Evolutionary conservation across 2,797 vertebrate genomes (phyloP).

Genomic region (Artibeus jamaicensis): DNA sequence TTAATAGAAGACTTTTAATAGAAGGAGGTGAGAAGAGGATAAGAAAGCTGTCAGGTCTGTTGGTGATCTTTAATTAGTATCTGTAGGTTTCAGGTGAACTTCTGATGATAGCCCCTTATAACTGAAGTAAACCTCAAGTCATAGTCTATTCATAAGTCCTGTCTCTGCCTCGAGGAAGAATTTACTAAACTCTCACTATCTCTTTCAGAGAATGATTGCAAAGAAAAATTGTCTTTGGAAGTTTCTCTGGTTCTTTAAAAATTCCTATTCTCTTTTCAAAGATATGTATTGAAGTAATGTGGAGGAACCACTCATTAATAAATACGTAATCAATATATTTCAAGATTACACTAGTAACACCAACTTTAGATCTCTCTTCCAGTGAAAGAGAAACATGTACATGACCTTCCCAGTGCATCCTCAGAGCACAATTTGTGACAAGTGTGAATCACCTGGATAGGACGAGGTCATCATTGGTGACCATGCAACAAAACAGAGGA

Average conservation of each 20-base stretch:
- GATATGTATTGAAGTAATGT: neutral
- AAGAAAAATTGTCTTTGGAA: slow-evolving; percentile 30
- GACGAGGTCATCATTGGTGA: neutral
- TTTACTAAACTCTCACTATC: neutral
- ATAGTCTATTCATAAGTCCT: neutral
- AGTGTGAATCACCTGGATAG: neutral
- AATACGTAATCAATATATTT: neutral
- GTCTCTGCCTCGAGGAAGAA: neutral
- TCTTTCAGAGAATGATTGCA: neutral
- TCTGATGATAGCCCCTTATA: neutral
- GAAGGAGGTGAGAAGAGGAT: neutral
- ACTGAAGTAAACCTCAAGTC: neutral
- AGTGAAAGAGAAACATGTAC: neutral
- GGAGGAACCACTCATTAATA: neutral
- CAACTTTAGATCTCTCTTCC: slow-evolving; percentile 15
- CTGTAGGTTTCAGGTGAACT: neutral
- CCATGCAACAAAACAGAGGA: neutral
- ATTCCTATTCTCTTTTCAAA: slow-evolving; percentile 28
- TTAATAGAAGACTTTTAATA: slow-evolving; percentile 14
- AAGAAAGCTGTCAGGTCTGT: neutral
- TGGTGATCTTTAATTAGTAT: slow-evolving; percentile 15
- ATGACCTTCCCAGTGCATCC: neutral
- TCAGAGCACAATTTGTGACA: neutral
- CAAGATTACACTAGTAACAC: neutral
- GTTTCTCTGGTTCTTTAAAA: slow-evolving; percentile 11